Percentiles rank a stretch among this genome's conserved stretches.
phyloP scores from a whole-genome alignment of 2,888 invertebrate species.

The Phengaris arion region DNA sequence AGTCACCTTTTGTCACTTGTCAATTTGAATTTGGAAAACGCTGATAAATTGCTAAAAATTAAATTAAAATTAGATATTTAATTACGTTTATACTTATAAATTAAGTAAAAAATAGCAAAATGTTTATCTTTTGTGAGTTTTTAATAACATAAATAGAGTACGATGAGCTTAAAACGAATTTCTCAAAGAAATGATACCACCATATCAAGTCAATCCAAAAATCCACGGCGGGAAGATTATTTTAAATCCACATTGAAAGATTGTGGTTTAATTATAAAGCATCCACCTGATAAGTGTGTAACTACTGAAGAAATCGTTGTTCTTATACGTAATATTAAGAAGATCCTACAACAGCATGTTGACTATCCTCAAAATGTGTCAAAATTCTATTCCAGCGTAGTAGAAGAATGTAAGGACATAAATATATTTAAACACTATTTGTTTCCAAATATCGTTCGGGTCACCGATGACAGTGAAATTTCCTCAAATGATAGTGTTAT shows the following conservation, averaged over 20 bases:
- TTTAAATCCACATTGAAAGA: constrained; percentile 54
- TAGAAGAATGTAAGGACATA: constrained; percentile 53
- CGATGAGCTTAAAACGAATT: constrained; percentile 38
- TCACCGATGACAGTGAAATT: constrained; percentile 52
- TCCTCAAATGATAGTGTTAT: constrained; percentile 78
- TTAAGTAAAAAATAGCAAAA: background rate
- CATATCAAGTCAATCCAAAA: constrained; percentile 48
- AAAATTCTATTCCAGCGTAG: constrained; percentile 74
- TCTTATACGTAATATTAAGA: constrained; percentile 71
- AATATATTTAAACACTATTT: constrained; percentile 56
- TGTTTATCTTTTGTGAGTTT: background rate
- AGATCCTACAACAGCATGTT: constrained; percentile 58
- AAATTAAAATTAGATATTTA: no score
- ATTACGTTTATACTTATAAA: no score
- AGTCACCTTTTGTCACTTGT: no score
- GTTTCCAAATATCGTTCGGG: constrained; percentile 61
- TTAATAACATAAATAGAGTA: background rate
- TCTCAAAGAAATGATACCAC: constrained; percentile 34
- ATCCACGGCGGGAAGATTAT: constrained; percentile 49
- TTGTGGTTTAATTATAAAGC: constrained; percentile 57
- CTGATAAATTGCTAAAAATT: no score
- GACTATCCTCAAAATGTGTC: constrained; percentile 79
- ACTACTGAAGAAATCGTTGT: constrained; percentile 65
- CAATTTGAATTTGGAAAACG: no score
- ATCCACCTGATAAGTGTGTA: constrained; percentile 58